Evolutionary conservation across 2,797 vertebrate genomes (phyloP), one percentile per base, ranked within the genome.

Genomic region (Masticophis lateralis): DNA sequence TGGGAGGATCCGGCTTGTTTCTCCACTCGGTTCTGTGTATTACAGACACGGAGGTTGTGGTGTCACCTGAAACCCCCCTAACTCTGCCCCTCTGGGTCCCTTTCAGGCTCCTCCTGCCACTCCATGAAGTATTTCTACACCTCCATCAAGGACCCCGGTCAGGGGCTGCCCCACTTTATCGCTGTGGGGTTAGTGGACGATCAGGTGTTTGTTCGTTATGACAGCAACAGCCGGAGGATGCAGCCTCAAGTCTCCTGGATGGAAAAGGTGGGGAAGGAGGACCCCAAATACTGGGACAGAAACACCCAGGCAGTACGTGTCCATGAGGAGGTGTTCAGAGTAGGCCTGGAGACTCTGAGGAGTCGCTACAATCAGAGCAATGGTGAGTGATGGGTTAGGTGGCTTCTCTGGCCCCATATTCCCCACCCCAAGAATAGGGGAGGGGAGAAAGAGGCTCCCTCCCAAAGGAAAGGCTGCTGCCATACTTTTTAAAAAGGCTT

Each of bases 291-390:
- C 28, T 6, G 63, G 63, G 63, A 66, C 4, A 14, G 0, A 2
- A 0, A n/a, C 0, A n/a, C 27, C 11, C 61, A 12, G 10, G 0
- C 0, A 28, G 0, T 0, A 2, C 27, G 1, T 63, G 11, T 0
- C 4, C 0, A 0, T 5, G 61, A 66, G 61, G 28, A n/a, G 1
- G 0, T 0, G 4, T n/a, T n/a, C 28, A 66, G 1, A 66, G 1
- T 0, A 2, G 0, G 0, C 5, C n/a, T 69, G n/a, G 63, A 69
- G 63, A 69, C 0, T 69, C 63, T 69, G 63, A 69, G 63, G 5
- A 16, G 0, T 69, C 28, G 28, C 63, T 69, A 69, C 28, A 69
- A 69, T 32, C 63, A 32, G 13, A 69, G 63, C 2, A 1, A 69
- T 32, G 63, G 63, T 69, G 63, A 69, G 5, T 2, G 63, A 69